These are phyloP conservation scores for Grammatotria lemairii DNA, from an alignment of 2,113 vertebrate genomes.

Conservation along the genomic window DNA sequence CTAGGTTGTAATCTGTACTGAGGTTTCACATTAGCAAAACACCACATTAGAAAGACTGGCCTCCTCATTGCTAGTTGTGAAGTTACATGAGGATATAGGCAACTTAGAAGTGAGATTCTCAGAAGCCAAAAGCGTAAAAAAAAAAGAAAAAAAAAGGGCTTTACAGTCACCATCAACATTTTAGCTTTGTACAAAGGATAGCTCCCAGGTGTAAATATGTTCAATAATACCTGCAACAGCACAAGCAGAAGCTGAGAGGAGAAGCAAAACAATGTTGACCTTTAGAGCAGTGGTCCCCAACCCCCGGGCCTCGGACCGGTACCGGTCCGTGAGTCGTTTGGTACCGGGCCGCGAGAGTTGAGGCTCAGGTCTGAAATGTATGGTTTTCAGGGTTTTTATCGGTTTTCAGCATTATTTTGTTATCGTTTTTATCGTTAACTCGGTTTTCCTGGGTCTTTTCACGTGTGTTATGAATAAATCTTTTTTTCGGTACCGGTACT, in stretches of 20 bases:
- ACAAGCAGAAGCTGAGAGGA: neutral
- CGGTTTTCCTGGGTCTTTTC: neutral
- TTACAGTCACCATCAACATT: neutral
- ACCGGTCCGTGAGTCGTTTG: fast-evolving
- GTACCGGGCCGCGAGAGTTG: fast-evolving
- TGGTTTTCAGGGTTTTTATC: fast-evolving
- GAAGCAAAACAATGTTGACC: neutral
- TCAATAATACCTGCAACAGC: neutral
- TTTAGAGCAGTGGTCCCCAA: neutral
- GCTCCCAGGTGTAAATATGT: neutral
- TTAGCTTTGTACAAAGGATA: neutral
- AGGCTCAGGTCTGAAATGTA: neutral
- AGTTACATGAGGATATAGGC: neutral
- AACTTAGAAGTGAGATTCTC: neutral
- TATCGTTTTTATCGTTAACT: neutral
- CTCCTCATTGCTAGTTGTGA: neutral
- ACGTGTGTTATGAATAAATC: neutral
- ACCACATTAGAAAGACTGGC: neutral
- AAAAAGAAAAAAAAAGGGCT: neutral
- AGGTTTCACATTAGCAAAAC: neutral
- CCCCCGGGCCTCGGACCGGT: neutral
- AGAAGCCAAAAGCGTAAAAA: neutral
- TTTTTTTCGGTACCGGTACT: neutral
- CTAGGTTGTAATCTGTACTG: neutral
- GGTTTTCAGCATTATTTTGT: fast-evolving